Evolutionary conservation across 2,888 invertebrate species (phyloP), one percentile per base, ranked within the genome.

Genomic region (Saturnia japonica): DNA sequence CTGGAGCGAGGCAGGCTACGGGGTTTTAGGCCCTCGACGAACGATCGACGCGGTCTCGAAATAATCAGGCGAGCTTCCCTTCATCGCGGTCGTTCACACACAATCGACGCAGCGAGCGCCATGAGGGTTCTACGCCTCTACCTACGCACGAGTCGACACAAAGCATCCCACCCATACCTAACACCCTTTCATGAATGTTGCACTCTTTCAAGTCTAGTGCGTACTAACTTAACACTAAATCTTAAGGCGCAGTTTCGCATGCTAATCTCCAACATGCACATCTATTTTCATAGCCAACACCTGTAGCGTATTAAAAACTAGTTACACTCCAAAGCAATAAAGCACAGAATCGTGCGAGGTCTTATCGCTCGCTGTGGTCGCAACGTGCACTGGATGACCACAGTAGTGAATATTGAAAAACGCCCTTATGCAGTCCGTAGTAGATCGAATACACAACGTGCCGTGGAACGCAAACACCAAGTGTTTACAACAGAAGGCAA

Each of bases 11-110:
- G 75, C 74, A 69, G 68, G 64, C 73, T 73, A 74, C 83, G 86
- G 82, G 87, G 88, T 89, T 90, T 89, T 89, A 90, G 88, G 87
- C 88, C 86, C 89, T 89, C 89, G 86, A 88, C 85, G 87, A 85
- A 82, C 86, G 89, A 90, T 89, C 90, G 86, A 86, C 89, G 84
- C 85, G 85, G 87, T 82, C 88, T 86, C 86, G 84, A 90, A 85
- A 92, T 93, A 93, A 93, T 93, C 93, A 89, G 85, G 87, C 88
- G 82, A 80, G 88, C 88, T 86, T 88, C 92, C 92, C 93, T 89
- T 89, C 87, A 86, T 76, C 85, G 87, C 91, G 92, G 91, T 92
- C 91, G 93, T 93, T 93, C 92, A 92, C 93, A 93, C 91, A 92
- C 89, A 90, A 90, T 89, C 89, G 89, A 88, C 87, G 86, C 85